A percentile compares a stretch with the other conserved stretches of the same genome.
These are phyloP conservation scores for Tipula unca DNA, from an alignment of 2,888 invertebrate genomes.

Conservation along the genomic window DNA sequence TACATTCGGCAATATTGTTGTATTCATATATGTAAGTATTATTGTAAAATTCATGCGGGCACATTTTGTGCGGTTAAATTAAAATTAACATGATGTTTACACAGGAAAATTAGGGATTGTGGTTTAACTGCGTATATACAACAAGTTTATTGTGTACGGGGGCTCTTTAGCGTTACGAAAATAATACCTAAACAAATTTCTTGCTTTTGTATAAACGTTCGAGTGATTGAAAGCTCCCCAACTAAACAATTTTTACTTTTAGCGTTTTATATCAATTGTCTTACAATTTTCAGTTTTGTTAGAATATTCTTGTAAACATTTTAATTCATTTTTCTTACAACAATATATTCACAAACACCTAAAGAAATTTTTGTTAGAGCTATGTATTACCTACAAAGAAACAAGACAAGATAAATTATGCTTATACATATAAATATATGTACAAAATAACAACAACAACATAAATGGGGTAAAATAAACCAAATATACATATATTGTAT, in stretches of 20 bases:
- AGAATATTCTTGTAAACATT: neutral
- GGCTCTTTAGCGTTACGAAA: neutral
- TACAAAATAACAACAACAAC: neutral
- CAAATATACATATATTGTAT: no score
- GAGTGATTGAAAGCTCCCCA: neutral
- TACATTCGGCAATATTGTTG: neutral
- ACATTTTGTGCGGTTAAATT: neutral
- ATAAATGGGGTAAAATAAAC: neutral
- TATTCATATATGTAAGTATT: no score
- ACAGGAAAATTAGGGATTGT: neutral
- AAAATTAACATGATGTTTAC: neutral
- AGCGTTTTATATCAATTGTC: neutral
- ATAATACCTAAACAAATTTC: neutral
- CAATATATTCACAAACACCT: neutral
- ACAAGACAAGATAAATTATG: conserved; percentile 14
- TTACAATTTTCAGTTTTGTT: neutral
- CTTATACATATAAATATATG: neutral
- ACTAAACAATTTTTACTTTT: neutral
- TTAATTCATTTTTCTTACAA: neutral
- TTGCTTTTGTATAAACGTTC: neutral
- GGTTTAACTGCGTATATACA: no score
- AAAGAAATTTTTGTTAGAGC: neutral
- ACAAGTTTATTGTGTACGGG: no score
- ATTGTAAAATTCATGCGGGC: neutral
- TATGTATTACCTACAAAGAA: neutral